phyloP scores from a whole-genome alignment of 1,140 invertebrate species.

The Zaprionus lachaisei region DNA sequence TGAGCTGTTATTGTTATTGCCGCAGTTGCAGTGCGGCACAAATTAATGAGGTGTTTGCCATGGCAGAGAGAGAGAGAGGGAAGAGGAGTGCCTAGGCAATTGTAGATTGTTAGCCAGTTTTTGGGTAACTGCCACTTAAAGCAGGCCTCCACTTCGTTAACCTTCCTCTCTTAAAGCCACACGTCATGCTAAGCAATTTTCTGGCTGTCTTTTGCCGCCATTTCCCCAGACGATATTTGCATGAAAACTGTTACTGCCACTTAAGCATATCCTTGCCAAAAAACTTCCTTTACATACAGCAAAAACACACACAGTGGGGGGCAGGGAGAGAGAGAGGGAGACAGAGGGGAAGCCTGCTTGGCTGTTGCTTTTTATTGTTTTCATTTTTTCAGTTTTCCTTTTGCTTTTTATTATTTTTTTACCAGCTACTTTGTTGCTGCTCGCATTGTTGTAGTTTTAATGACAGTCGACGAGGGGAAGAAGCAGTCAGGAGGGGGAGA shows the following conservation, averaged over 20 bases:
- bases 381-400: conserved; percentile 52
- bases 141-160: neutral
- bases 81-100: conserved; percentile 8
- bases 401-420: conserved; percentile 18
- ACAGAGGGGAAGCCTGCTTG: conserved; percentile 23
- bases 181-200: conserved; percentile 38
- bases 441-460: conserved; percentile 75
- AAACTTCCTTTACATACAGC: conserved; percentile 46
- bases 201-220: conserved; percentile 29
- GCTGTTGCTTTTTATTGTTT: conserved; percentile 58
- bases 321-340: neutral
- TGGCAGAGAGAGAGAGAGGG: neutral
- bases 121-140: conserved; percentile 32
- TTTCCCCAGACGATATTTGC: conserved; percentile 77
- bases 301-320: neutral
- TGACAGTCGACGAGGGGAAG: conserved; percentile 45
- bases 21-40: conserved; percentile 48
- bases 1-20: conserved; percentile 73
- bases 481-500: neutral
- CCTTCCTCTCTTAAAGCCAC: conserved; percentile 14
- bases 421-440: conserved; percentile 33
- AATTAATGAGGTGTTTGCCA: conserved; percentile 77
- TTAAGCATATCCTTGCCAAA: conserved; percentile 75
- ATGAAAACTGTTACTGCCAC: conserved; percentile 81
- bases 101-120: conserved; percentile 28